Conservation (phyloP, 1,140 invertebrate species). For the Plodia interpunctella region DNA sequence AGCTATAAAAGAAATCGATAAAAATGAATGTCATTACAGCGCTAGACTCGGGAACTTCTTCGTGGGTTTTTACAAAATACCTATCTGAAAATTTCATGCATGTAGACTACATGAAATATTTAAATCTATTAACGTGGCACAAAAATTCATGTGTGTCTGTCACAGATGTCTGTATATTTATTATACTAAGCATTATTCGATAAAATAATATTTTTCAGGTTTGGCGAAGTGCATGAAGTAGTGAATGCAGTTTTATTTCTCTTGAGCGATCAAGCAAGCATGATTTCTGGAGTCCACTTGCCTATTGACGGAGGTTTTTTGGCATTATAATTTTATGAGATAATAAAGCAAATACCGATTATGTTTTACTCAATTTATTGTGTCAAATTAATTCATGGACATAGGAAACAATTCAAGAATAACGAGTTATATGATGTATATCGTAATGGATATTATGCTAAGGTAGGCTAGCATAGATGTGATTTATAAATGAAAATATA, state of each 20-base stretch:
- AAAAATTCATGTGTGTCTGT: no score
- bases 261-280: slow-evolving; percentile 87
- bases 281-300: slow-evolving; percentile 87
- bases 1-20: no score
- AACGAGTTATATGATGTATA: slow-evolving; percentile 54
- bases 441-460: slow-evolving; percentile 57
- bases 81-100: no score
- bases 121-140: no score
- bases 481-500: slow-evolving; percentile 44
- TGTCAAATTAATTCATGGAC: slow-evolving; percentile 74
- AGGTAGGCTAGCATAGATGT: slow-evolving; percentile 53
- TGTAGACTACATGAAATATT: no score
- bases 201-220: slow-evolving; percentile 63
- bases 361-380: slow-evolving; percentile 72
- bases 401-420: slow-evolving; percentile 74
- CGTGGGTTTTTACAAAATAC: no score
- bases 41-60: no score
- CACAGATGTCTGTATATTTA: no score
- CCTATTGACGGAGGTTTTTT: slow-evolving; percentile 90
- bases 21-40: no score
- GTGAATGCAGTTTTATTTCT: slow-evolving; percentile 88
- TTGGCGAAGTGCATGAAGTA: slow-evolving; percentile 90
- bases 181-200: no score
- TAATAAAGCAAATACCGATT: slow-evolving; percentile 34
- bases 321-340: slow-evolving; percentile 38